These are phyloP conservation scores for Rhagologus leucostigma DNA, from an alignment of 2,113 vertebrate species.

Conservation along the genomic window DNA sequence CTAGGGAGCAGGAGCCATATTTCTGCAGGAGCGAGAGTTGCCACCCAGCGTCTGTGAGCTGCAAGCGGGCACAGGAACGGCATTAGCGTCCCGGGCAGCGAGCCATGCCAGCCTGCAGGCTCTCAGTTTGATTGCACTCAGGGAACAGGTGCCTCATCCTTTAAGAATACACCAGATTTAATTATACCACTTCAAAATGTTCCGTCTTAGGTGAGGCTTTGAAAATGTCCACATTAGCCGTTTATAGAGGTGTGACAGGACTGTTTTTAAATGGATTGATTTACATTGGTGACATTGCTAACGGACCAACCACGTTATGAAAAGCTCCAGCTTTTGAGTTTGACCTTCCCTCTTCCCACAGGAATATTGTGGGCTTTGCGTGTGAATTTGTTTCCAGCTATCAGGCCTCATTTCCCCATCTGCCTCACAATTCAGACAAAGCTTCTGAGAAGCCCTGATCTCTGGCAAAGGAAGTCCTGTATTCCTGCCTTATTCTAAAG, in stretches of 20 bases:
- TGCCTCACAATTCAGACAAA: background rate
- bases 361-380: background rate
- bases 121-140: background rate
- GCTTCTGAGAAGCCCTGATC: background rate
- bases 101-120: background rate
- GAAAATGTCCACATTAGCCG: background rate
- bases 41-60: background rate
- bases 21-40: background rate
- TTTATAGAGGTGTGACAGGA: background rate
- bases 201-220: background rate
- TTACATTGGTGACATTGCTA: background rate
- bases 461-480: background rate
- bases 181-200: background rate
- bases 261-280: background rate
- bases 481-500: background rate
- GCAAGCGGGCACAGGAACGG: background rate
- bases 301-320: background rate
- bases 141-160: background rate
- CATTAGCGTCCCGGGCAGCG: accelerated
- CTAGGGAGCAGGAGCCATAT: background rate
- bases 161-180: background rate
- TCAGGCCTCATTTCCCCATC: background rate
- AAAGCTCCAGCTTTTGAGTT: background rate
- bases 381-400: background rate
- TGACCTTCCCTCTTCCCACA: background rate